phyloP scores from a whole-genome alignment of 2,113 vertebrate species.

The Archocentrus centrarchus region DNA sequence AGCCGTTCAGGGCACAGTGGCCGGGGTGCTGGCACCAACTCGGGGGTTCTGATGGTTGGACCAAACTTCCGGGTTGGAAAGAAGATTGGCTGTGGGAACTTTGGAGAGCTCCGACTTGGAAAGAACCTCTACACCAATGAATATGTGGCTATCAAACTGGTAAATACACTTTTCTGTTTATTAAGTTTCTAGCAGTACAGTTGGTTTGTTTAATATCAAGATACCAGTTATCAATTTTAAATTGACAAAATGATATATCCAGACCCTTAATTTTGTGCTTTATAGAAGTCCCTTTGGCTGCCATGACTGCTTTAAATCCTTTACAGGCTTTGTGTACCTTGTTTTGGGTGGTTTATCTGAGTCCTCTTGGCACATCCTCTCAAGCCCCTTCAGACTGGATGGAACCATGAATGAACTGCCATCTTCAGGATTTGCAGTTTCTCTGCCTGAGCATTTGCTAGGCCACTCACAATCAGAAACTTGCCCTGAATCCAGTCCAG shows the following conservation, averaged over 20 bases:
- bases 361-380: too few species aligned
- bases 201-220: neutral
- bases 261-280: too few species aligned
- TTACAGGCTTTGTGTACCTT: too few species aligned
- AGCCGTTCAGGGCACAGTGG: constrained; percentile 82
- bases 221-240: neutral
- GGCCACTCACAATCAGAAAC: too few species aligned
- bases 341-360: too few species aligned
- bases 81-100: constrained; percentile 98
- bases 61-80: constrained; percentile 97
- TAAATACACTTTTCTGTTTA: constrained; percentile 64
- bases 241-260: neutral
- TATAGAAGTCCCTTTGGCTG: too few species aligned
- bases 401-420: too few species aligned
- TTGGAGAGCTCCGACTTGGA: constrained; percentile 94
- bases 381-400: too few species aligned
- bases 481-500: too few species aligned
- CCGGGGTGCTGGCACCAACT: constrained; percentile 86
- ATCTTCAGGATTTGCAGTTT: too few species aligned
- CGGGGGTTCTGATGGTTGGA: constrained; percentile 96
- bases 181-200: fast-evolving
- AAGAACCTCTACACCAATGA: constrained; percentile 96
- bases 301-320: too few species aligned
- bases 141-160: constrained; percentile 98
- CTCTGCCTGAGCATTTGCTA: too few species aligned